Evolutionary conservation across 2,888 invertebrate genomes (phyloP), one percentile per base, ranked within the genome.

Genomic region (Exephanes ischioxanthus): DNA sequence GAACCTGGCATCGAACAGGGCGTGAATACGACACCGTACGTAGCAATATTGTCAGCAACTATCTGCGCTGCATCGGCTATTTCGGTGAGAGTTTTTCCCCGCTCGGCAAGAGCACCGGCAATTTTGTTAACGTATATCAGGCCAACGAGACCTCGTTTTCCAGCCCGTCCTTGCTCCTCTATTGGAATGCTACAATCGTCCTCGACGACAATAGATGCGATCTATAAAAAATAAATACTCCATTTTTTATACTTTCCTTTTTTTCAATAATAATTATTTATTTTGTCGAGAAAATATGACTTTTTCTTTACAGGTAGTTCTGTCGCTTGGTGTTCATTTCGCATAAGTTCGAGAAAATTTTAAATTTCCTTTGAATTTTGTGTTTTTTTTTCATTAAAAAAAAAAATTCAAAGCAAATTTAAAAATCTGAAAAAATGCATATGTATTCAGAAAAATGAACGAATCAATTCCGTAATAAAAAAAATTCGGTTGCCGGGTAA

Each of bases 1-100:
- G 7, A 82, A 95, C 96, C 96, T 78, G 97, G 97, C 51, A 97
- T 93, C 14, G 96, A 96, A 90, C 97, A 97, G 0, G 97, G 95
- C 66, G 95, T 95, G 66, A 97, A 93, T 75, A 96, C 96, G 6
- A 97, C 95, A 1, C 97, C 97, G 72, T 97, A 95, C 0, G 97
- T 97, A 0, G 96, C 96, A 94, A 96, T 95, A 88, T 95, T 94
- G 61, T 95, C 93, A 80, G 95, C 94, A 0, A 95, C 94, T 63
- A 94, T 94, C 70, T 92, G 87, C 9, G 94, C 92, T 37, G 89
- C 90, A 19, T 90, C 85, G 9, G 90, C 90, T 16, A 96, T 94
- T 66, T 95, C 94, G 14, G 94, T 93, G 41, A 96, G 91, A n/a
- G 92, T 89, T 51, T 92, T 91, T 2, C 95, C 95, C 75, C 93